Conservation (phyloP, 2,888 invertebrate genomes). For the Elysia crispata region DNA sequence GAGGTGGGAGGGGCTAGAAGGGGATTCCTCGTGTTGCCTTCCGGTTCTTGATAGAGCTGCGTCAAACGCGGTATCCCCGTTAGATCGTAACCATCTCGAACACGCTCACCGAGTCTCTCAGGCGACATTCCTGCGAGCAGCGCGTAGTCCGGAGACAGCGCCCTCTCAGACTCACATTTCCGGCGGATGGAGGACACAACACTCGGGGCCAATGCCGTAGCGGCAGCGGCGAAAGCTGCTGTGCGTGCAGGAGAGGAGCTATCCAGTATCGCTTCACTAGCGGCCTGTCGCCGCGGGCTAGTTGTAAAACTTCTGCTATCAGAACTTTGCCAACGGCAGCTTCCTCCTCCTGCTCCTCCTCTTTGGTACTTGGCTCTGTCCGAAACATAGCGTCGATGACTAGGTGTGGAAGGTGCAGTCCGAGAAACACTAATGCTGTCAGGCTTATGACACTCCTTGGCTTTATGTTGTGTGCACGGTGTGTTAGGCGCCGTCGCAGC, state of each 20-base stretch:
- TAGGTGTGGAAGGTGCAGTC: too few relatives aligned
- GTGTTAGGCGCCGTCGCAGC: too few relatives aligned
- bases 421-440: not conserved
- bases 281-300: too few relatives aligned
- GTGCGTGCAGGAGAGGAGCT: conserved; percentile 30
- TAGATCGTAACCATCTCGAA: not conserved
- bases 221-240: conserved; percentile 41
- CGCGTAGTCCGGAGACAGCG: not conserved
- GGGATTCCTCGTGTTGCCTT: too few relatives aligned
- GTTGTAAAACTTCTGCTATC: too few relatives aligned
- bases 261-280: too few relatives aligned
- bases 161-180: not conserved
- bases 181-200: not conserved
- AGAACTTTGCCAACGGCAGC: too few relatives aligned
- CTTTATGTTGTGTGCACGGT: too few relatives aligned
- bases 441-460: not conserved
- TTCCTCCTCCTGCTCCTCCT: too few relatives aligned
- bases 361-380: too few relatives aligned
- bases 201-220: conserved; percentile 14
- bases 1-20: too few relatives aligned
- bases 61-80: not conserved
- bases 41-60: not conserved
- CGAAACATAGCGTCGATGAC: too few relatives aligned
- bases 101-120: not conserved
- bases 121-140: not conserved